These are phyloP conservation scores for Stegostoma tigrinum DNA, from an alignment of 2,113 vertebrate species.

Conservation along the genomic window DNA sequence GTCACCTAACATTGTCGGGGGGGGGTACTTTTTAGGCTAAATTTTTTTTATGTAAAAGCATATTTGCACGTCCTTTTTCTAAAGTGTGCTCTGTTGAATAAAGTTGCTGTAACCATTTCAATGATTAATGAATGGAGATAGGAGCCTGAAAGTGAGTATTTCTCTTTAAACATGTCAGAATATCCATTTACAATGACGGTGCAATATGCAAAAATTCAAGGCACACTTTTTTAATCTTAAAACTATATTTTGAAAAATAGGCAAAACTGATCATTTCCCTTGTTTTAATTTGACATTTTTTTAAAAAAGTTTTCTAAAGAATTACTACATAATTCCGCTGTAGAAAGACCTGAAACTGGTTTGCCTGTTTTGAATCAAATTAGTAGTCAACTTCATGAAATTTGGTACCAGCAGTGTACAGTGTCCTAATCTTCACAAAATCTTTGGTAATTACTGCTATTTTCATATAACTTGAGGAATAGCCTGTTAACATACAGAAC, in stretches of 20 bases:
- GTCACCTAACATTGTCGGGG: background rate
- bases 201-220: background rate
- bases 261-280: background rate
- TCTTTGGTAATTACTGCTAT: constrained; percentile 22
- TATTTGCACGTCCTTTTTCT: constrained; percentile 30
- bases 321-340: background rate
- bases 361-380: constrained; percentile 14
- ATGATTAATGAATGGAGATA: background rate
- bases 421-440: background rate
- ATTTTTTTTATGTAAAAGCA: background rate
- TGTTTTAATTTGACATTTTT: background rate
- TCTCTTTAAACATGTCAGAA: background rate
- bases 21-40: no score
- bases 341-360: background rate
- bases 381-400: background rate
- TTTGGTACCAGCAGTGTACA: background rate
- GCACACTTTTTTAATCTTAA: background rate
- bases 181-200: background rate
- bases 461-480: constrained; percentile 32
- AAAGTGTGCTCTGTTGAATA: background rate
- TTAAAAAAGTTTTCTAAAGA: background rate
- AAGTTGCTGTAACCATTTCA: background rate
- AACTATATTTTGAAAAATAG: background rate
- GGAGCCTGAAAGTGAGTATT: background rate
- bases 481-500: constrained; percentile 23